A percentile compares a stretch with the other conserved stretches of the same genome.
Conservation (phyloP, 1,140 invertebrate species). For the Piezodorus guildinii region DNA sequence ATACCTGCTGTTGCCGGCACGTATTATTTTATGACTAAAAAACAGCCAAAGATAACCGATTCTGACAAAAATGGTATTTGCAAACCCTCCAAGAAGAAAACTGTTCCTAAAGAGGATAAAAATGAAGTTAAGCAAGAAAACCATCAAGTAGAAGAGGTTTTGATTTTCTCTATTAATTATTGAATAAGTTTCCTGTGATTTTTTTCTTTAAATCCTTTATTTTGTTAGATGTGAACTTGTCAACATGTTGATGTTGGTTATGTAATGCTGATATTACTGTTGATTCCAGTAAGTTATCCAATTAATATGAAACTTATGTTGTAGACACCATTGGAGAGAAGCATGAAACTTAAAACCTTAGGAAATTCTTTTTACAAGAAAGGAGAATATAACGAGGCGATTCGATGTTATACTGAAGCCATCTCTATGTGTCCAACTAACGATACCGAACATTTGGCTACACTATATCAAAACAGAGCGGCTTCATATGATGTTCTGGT, state of each 20-base stretch:
- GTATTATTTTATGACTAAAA: not conserved
- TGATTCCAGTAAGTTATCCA: not conserved
- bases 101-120: not conserved
- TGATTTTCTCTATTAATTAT: not conserved
- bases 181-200: no score
- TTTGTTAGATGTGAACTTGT: no score
- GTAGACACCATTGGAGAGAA: conserved; percentile 52
- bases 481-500: conserved; percentile 87
- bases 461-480: conserved; percentile 91
- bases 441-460: conserved; percentile 62
- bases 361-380: conserved; percentile 81
- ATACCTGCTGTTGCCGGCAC: not conserved
- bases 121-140: not conserved
- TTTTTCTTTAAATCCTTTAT: no score
- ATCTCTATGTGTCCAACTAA: conserved; percentile 71
- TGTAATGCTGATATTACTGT: no score
- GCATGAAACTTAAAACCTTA: conserved; percentile 65
- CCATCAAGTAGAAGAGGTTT: not conserved
- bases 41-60: not conserved
- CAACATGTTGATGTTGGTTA: no score
- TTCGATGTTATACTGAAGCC: conserved; percentile 75
- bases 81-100: not conserved
- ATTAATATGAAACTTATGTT: conserved; percentile 20
- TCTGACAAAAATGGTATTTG: conserved; percentile 4
- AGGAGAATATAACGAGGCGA: conserved; percentile 78